Evolutionary conservation across 2,888 invertebrate species (phyloP).

Genomic region (Schrankia costaestrigalis): DNA sequence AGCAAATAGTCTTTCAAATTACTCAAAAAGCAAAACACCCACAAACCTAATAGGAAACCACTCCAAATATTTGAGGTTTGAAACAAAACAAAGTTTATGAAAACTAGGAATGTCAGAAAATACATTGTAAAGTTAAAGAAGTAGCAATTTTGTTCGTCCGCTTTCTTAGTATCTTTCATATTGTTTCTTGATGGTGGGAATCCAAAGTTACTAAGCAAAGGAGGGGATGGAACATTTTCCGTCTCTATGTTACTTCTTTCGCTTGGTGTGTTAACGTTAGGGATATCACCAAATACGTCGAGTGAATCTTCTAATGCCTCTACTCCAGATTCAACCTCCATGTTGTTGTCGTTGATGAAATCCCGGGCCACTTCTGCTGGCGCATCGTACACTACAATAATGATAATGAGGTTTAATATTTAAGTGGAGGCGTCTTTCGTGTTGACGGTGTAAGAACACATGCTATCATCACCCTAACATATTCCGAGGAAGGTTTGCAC

Average conservation of each 20-base stretch:
- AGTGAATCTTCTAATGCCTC: conserved; percentile 74
- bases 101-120: conserved; percentile 57
- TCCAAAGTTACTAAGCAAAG: conserved; percentile 43
- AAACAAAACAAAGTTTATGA: conserved; percentile 57
- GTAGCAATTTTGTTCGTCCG: conserved; percentile 39
- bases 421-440: no score
- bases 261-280: conserved; percentile 27
- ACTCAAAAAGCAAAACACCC: conserved; percentile 59
- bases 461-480: no score
- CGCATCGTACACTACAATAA: conserved; percentile 56
- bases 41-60: conserved; percentile 71
- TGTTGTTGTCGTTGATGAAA: conserved; percentile 44
- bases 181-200: conserved; percentile 58
- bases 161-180: conserved; percentile 25
- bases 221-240: conserved; percentile 23
- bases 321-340: conserved; percentile 75
- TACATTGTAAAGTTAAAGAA: conserved; percentile 63
- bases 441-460: no score
- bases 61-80: conserved; percentile 66
- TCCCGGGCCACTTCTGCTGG: conserved; percentile 50
- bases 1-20: conserved; percentile 61
- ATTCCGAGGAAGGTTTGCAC: no score
- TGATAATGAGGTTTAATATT: no score
- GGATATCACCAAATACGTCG: conserved; percentile 56
- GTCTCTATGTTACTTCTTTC: conserved; percentile 32